phyloP scores from a whole-genome alignment of 2,888 invertebrate species.

The Andrena haemorrhoa region DNA sequence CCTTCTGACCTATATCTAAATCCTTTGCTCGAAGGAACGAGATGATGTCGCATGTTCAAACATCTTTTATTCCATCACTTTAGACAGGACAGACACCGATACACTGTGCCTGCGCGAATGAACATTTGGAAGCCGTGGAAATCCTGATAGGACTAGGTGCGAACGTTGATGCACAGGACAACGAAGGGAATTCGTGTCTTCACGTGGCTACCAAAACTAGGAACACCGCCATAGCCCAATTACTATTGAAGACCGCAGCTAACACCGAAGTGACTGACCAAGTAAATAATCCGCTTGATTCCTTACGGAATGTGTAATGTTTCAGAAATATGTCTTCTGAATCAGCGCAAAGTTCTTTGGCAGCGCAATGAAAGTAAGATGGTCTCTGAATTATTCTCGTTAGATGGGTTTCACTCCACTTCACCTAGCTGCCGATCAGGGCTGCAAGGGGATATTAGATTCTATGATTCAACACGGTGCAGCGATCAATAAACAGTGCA shows the following conservation, averaged over 20 bases:
- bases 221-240: slow-evolving; percentile 90
- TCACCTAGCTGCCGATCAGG: slow-evolving; percentile 90
- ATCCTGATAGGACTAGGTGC: slow-evolving; percentile 88
- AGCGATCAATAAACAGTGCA: slow-evolving; percentile 89
- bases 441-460: slow-evolving; percentile 89
- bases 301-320: no score
- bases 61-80: slow-evolving; percentile 45
- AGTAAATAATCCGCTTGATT: slow-evolving; percentile 48
- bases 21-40: not conserved
- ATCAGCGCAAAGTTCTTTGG: not conserved
- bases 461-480: slow-evolving; percentile 88
- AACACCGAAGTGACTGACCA: slow-evolving; percentile 87
- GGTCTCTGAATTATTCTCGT: slow-evolving; percentile 57
- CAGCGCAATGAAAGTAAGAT: not conserved
- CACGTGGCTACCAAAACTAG: slow-evolving; percentile 92
- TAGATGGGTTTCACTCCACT: slow-evolving; percentile 90
- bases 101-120: slow-evolving; percentile 90
- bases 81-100: slow-evolving; percentile 89
- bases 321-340: no score
- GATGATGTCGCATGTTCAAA: not conserved
- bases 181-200: slow-evolving; percentile 90
- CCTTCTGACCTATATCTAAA: not conserved
- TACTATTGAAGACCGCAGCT: slow-evolving; percentile 89
- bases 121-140: slow-evolving; percentile 88
- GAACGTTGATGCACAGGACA: slow-evolving; percentile 89